Conservation (phyloP, 92 coral and sea anemone species). For the Metridium senile region DNA sequence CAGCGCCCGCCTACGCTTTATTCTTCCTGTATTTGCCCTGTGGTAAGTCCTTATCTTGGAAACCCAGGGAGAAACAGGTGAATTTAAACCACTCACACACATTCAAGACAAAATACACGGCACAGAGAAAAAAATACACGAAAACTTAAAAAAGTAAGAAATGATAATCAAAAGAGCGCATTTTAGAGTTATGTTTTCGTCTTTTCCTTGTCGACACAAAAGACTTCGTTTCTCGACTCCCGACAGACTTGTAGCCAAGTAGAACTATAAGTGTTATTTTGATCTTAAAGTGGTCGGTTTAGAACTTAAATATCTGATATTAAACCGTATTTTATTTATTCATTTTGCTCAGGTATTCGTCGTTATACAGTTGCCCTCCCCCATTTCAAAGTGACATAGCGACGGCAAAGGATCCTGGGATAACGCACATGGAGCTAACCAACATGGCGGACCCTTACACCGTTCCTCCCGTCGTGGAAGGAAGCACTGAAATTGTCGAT, state of each 20-base stretch:
- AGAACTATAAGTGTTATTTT: background rate
- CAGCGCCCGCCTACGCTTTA: constrained; percentile 4
- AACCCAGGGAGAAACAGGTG: constrained; percentile 16
- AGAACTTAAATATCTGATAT: constrained; percentile 1
- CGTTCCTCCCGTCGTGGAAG: constrained; percentile 61
- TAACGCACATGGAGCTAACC: constrained; percentile 70
- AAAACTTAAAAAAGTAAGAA: too few species aligned
- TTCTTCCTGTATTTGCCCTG: constrained; percentile 21
- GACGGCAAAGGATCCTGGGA: constrained; percentile 59
- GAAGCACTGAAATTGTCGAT: constrained; percentile 69
- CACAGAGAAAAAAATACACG: background rate
- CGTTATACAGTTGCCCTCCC: background rate
- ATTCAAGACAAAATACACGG: background rate
- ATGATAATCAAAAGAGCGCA: background rate
- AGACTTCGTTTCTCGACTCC: background rate
- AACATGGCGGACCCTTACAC: constrained; percentile 93
- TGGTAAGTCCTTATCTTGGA: constrained; percentile 1
- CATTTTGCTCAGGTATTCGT: background rate
- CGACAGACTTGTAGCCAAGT: background rate
- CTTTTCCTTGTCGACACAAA: background rate
- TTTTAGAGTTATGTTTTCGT: too few species aligned
- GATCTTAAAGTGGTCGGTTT: constrained; percentile 5
- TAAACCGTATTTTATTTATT: background rate
- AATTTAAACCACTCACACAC: background rate
- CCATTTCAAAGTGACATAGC: constrained; percentile 9